Base-by-base conservation (phyloP, 2,888 invertebrate genomes). In the Cosmia trapezina region DNA sequence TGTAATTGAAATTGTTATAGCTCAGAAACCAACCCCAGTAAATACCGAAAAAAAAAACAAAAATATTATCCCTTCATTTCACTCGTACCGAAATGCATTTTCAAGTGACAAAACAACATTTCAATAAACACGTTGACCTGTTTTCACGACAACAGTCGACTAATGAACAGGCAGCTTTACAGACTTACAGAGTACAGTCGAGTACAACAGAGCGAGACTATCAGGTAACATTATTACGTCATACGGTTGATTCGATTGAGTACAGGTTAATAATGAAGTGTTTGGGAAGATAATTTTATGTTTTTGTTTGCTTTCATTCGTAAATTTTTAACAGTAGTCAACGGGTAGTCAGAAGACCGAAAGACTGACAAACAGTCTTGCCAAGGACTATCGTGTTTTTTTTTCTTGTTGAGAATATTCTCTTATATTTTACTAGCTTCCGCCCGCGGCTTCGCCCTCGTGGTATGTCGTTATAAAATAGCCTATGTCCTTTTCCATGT, bases 221-320 rank as follows among this genome's bases (percentile, higher is more conserved):
- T 85, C 86, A 87, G 77, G 70, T 83, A 83, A 85, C 74, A 65
- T 67, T 66, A 81, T 87, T 87, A 87, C 62, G 79, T 70, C 59
- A 77, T 53, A 63, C 70, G 49, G 76, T 70, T 76, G 70, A 43
- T 37, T 61, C 51, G n/a, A 47, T 60, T 33, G 59, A n/a, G 80
- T 82, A 85, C 66, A 69, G 22, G 28, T 49, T 43, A 54, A 12
- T 17, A 49, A n/a, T n/a, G 0, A 63, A 53, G 14, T 37, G 14
- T 63, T 51, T 37, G 33, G 6, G 4, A 17, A 37, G n/a, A 17
- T 11, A 17, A n/a, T n/a, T 63, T 37, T n/a, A n/a, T 47, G 14
- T 49, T n/a, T 47, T 63, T 33, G 3, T n/a, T 47, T 45, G 28
- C 28, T 62, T 28, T 47, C 19, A 19, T 47, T 49, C 9, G 0